Conservation (phyloP, 2,113 vertebrate species). For the Ptychochromis oligacanthus region DNA sequence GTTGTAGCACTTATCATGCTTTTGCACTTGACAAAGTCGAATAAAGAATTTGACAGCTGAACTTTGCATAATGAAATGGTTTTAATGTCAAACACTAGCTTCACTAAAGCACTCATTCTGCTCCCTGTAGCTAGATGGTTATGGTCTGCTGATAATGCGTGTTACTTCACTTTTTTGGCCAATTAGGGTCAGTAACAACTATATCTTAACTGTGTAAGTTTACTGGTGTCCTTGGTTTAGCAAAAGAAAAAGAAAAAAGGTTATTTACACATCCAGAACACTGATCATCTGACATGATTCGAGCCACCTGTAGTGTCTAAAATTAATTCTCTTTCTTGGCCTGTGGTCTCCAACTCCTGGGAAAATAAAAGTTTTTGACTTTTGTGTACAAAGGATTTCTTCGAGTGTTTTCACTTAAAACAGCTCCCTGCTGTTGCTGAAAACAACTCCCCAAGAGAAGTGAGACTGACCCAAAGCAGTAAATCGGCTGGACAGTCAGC, state of each 20-base stretch:
- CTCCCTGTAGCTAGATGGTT: background rate
- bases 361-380: background rate
- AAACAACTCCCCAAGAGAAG: background rate
- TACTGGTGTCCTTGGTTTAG: background rate
- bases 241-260: background rate
- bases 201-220: background rate
- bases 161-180: background rate
- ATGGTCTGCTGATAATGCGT: background rate
- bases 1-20: conserved; percentile 78
- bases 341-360: background rate
- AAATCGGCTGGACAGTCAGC: background rate
- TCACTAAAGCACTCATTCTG: background rate
- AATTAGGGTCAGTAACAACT: background rate
- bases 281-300: background rate
- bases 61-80: background rate
- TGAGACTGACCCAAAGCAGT: background rate
- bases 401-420: background rate
- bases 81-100: background rate
- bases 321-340: background rate
- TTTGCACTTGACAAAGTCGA: conserved; percentile 87
- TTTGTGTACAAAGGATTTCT: background rate
- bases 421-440: background rate
- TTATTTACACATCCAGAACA: background rate
- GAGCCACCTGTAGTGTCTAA: background rate
- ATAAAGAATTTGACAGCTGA: conserved; percentile 82